Percentiles rank a stretch among this genome's conserved stretches.
Conservation (phyloP, 2,113 vertebrate species). For the Acrocephalus arundinaceus region DNA sequence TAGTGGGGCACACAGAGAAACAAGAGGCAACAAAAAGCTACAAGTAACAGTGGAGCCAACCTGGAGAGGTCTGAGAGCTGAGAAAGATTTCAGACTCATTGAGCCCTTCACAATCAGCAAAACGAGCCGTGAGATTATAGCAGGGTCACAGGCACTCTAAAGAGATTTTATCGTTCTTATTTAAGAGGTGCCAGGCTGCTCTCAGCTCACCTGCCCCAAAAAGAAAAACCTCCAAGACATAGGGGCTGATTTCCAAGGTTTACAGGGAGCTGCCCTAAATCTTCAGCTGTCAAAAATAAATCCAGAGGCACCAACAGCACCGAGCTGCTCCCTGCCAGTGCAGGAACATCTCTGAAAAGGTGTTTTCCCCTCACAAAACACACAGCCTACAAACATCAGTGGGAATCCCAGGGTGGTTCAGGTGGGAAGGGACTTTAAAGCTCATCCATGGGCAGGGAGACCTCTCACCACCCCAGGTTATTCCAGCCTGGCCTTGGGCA, state of each 20-base stretch:
- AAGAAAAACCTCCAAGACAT: not conserved
- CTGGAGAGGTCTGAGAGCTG: rapidly evolving
- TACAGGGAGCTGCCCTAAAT: not conserved
- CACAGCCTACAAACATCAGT: rapidly evolving
- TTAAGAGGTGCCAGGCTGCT: not conserved
- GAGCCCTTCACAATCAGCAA: not conserved
- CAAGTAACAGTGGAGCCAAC: not conserved
- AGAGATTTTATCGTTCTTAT: not conserved
- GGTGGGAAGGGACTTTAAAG: not conserved
- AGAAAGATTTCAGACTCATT: not conserved
- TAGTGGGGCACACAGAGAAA: not conserved
- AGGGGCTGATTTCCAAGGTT: not conserved
- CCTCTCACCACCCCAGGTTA: rapidly evolving
- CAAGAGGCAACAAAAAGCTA: not conserved
- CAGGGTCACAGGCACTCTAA: not conserved
- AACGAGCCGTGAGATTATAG: rapidly evolving
- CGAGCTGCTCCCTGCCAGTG: not conserved
- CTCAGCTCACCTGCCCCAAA: not conserved
- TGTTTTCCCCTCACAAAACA: not conserved
- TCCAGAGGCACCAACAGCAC: not conserved
- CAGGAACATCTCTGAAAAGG: rapidly evolving
- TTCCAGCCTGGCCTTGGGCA: not conserved
- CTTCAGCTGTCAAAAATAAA: not conserved
- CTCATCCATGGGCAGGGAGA: not conserved
- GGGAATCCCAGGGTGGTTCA: rapidly evolving